Evolutionary conservation across 2,888 invertebrate genomes (phyloP), one percentile per base, ranked within the genome.

Genomic region (Boloria euphrosyne): DNA sequence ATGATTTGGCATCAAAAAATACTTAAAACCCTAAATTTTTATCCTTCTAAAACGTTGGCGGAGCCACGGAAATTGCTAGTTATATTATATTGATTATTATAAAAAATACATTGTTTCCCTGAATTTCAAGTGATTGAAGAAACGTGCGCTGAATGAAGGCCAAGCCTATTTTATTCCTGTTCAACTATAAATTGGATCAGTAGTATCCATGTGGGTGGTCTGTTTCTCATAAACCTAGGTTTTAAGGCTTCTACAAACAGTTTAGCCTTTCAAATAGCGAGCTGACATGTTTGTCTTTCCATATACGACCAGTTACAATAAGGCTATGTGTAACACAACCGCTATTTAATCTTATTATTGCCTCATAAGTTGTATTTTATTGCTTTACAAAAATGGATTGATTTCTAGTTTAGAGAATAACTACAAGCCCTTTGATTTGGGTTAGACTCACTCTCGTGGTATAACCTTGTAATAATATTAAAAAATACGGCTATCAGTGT

Each of bases 191-290:
- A 69, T 67, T 64, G 66, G 69, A 67, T 67, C 65, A 67, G 55
- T 66, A 57, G 62, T 52, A 14, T 47, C 46, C 61, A 63, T 65
- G 64, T 65, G 72, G 72, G 72, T 67, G 72, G 72, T 61, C 69
- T 66, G 52, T 47, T 53, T 49, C 46, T 62, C 58, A 59, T 70
- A 64, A 66, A 68, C 67, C 68, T 66, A 67, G 64, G 69, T 65
- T 70, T 67, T 69, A 66, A 67, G 66, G 62, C 68, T 66, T 70
- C 62, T 55, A 68, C 66, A 59, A 53, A 59, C 53, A 58, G 58
- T 67, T 58, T 54, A 67, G 57, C 61, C 53, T 59, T 67, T 59
- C 59, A 65, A 65, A 67, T 67, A 43, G 50, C 27, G 3, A 57
- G 55, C 57, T 57, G 57, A 63, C 53, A 59, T 67, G 53, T 58